Conservation (phyloP, 2,888 invertebrate genomes). For the Mesorhabditis sp. region DNA sequence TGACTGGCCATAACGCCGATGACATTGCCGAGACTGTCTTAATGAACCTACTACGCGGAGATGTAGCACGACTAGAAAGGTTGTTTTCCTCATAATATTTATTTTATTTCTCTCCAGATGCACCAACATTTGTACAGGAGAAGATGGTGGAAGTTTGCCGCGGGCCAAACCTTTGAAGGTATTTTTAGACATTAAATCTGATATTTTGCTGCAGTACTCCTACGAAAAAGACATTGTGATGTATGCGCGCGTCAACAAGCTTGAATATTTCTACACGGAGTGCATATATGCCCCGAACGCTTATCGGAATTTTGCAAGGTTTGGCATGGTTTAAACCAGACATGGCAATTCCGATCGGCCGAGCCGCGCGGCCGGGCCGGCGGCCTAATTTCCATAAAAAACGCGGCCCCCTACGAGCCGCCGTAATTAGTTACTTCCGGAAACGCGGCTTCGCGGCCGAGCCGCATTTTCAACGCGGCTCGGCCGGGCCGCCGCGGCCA, state of each 20-base stretch:
- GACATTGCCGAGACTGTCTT: slow-evolving; percentile 91
- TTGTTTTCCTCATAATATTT: slow-evolving; percentile 65
- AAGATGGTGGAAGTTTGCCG: slow-evolving; percentile 40
- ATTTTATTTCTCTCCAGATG: slow-evolving; percentile 19
- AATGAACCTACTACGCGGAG: slow-evolving; percentile 76
- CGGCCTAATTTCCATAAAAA: too few relatives aligned
- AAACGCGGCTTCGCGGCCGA: too few relatives aligned
- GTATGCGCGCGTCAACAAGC: slow-evolving; percentile 87
- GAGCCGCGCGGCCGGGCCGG: too few relatives aligned
- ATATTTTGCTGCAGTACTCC: slow-evolving; percentile 88
- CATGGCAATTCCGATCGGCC: too few relatives aligned
- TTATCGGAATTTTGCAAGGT: slow-evolving; percentile 73
- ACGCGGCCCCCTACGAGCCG: too few relatives aligned
- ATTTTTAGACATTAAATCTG: slow-evolving; percentile 20
- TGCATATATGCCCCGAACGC: slow-evolving; percentile 98
- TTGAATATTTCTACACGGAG: slow-evolving; percentile 97
- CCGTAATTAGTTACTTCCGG: too few relatives aligned
- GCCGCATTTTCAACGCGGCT: too few relatives aligned
- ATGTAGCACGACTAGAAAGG: slow-evolving; percentile 84
- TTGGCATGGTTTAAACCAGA: too few relatives aligned
- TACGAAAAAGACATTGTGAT: slow-evolving; percentile 94
- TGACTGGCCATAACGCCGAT: slow-evolving; percentile 73
- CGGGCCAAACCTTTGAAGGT: slow-evolving; percentile 54
- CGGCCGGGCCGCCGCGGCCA: too few relatives aligned
- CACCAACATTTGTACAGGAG: slow-evolving; percentile 44